Percentiles rank a stretch among this genome's conserved stretches.
These are phyloP conservation scores for Ormia ochracea DNA, from an alignment of 2,888 invertebrate species.

Conservation along the genomic window DNA sequence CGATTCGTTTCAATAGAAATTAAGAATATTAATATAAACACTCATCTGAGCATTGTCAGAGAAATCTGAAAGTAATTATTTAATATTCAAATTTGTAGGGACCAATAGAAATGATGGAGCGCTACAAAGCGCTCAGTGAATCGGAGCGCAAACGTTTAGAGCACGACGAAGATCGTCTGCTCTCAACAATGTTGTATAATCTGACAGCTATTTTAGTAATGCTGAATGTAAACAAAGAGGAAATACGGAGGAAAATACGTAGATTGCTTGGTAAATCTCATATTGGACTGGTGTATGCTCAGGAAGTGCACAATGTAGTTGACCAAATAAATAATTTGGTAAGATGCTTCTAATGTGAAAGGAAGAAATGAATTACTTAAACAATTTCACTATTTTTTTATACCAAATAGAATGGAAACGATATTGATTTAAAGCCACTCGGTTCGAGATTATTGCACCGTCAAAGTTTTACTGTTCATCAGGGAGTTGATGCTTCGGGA, in stretches of 20 bases:
- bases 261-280: constrained; percentile 98
- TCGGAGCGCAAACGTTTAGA: constrained; percentile 95
- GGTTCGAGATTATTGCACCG: constrained; percentile 95
- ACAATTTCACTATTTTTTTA: background rate
- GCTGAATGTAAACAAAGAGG: constrained; percentile 90
- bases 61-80: background rate
- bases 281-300: constrained; percentile 97
- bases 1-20: too few species aligned
- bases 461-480: constrained; percentile 98
- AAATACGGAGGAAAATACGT: constrained; percentile 90
- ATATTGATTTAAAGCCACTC: constrained; percentile 96
- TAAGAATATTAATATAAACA: too few species aligned
- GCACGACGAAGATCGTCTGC: constrained; percentile 96
- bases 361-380: background rate
- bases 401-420: constrained; percentile 94
- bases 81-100: constrained; percentile 78
- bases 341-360: constrained; percentile 73
- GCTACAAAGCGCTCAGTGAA: constrained; percentile 94
- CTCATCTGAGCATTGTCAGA: too few species aligned
- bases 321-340: constrained; percentile 97
- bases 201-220: constrained; percentile 96
- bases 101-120: constrained; percentile 98
- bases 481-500: constrained; percentile 94
- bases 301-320: constrained; percentile 96
- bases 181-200: constrained; percentile 97